Conservation (phyloP, 2,888 invertebrate species). For the Ennomos fuscantarius region DNA sequence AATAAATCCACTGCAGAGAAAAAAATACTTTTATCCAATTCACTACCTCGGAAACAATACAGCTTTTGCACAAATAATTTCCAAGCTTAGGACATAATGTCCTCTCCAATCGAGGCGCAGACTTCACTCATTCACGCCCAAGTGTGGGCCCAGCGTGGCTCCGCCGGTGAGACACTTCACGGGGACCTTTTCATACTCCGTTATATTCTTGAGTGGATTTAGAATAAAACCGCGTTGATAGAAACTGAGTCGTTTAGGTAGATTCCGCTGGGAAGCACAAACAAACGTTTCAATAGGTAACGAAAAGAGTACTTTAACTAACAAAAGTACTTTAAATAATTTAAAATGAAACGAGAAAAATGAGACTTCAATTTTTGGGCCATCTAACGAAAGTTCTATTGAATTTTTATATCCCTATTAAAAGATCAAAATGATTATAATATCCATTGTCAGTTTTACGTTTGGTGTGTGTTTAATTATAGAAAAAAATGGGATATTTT, state of each 20-base stretch:
- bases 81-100: constrained; percentile 28
- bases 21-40: constrained; percentile 2
- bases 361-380: too few species aligned
- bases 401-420: too few species aligned
- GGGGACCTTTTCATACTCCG: constrained; percentile 33
- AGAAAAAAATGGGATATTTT: too few species aligned
- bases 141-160: not conserved
- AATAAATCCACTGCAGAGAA: not conserved
- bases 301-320: too few species aligned
- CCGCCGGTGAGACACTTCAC: constrained; percentile 10
- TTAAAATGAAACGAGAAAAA: too few species aligned
- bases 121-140: constrained; percentile 20
- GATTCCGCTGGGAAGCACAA: not conserved
- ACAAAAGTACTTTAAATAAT: too few species aligned
- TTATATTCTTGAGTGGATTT: constrained; percentile 40
- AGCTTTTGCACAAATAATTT: constrained; percentile 13
- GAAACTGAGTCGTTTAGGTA: not conserved
- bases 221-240: constrained; percentile 35
- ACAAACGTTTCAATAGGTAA: too few species aligned
- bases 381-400: too few species aligned
- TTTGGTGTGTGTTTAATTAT: too few species aligned
- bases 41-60: constrained; percentile 7
- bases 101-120: constrained; percentile 27
- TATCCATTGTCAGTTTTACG: too few species aligned
- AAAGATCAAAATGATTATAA: too few species aligned